Conservation (phyloP, 2,113 vertebrate genomes). For the Formicarius rufipectus region DNA sequence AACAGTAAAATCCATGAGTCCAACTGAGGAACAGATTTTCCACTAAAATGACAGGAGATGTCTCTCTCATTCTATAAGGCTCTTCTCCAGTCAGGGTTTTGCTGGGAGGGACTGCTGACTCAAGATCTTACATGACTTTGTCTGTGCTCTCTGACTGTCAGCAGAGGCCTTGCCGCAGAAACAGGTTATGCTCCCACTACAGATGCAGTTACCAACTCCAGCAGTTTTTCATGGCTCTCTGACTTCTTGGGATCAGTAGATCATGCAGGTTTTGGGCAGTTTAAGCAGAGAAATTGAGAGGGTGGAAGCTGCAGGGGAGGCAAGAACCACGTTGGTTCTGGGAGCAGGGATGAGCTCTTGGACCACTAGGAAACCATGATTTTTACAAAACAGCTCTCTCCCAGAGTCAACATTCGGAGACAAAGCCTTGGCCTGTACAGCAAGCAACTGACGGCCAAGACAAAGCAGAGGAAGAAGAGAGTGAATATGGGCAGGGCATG, state of each 20-base stretch:
- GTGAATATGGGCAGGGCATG: background rate
- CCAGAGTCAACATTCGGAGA: background rate
- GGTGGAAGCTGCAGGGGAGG: background rate
- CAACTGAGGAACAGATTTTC: background rate
- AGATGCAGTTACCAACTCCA: background rate
- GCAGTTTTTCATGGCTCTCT: background rate
- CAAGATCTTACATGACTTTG: background rate
- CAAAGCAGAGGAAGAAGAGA: background rate
- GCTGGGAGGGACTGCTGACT: background rate
- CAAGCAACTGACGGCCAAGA: background rate
- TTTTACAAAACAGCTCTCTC: background rate
- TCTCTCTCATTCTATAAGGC: background rate
- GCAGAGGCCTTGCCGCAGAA: background rate
- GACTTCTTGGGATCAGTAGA: rapidly evolving
- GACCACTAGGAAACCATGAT: rapidly evolving
- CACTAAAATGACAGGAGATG: background rate
- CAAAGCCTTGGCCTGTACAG: background rate
- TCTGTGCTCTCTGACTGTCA: background rate
- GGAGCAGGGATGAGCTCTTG: background rate
- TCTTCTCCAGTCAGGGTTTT: background rate
- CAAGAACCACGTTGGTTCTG: background rate
- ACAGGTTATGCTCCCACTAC: background rate
- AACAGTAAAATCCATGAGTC: background rate
- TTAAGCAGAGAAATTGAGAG: background rate
- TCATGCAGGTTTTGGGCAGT: background rate